Percentiles rank a stretch among this genome's conserved stretches.
These are phyloP conservation scores for Desoria tigrina DNA, from an alignment of 2,888 invertebrate species.

Conservation along the genomic window DNA sequence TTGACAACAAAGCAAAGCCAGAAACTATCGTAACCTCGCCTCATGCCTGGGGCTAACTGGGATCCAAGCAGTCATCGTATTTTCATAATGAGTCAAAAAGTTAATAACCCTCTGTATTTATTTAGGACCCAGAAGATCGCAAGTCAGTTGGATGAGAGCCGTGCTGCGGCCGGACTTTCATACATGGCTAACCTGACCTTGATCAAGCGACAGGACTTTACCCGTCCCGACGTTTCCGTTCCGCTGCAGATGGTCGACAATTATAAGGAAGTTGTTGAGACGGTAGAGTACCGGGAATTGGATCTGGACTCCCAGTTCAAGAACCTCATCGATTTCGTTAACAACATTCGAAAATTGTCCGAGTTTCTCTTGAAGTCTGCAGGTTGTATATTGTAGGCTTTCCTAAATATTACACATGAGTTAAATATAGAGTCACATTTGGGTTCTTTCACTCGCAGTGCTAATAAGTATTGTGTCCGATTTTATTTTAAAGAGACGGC, in stretches of 20 bases:
- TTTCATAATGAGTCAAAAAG: too few relatives aligned
- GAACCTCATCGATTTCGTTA: slow-evolving; percentile 3
- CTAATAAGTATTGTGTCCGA: background rate
- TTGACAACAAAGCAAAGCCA: too few relatives aligned
- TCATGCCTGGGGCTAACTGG: too few relatives aligned
- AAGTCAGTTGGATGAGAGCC: slow-evolving; percentile 9
- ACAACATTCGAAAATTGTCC: background rate
- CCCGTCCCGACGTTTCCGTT: background rate
- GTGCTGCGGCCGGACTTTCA: background rate
- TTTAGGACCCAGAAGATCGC: background rate
- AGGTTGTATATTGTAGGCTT: slow-evolving; percentile 4
- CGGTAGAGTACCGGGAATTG: background rate
- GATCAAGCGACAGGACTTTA: slow-evolving; percentile 7
- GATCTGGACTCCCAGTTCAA: slow-evolving; percentile 6
- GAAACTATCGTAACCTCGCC: too few relatives aligned
- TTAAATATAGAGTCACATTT: too few relatives aligned
- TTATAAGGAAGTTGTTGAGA: background rate
- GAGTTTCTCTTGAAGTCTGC: slow-evolving; percentile 14
- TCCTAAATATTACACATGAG: background rate
- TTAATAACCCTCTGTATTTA: too few relatives aligned
- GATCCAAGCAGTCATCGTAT: too few relatives aligned
- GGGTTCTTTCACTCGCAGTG: background rate
- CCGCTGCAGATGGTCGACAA: background rate
- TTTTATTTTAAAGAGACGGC: background rate
- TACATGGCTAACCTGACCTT: slow-evolving; percentile 13